Evolutionary conservation across 2,888 invertebrate species (phyloP).

Genomic region (Cryptosula pallasiana): DNA sequence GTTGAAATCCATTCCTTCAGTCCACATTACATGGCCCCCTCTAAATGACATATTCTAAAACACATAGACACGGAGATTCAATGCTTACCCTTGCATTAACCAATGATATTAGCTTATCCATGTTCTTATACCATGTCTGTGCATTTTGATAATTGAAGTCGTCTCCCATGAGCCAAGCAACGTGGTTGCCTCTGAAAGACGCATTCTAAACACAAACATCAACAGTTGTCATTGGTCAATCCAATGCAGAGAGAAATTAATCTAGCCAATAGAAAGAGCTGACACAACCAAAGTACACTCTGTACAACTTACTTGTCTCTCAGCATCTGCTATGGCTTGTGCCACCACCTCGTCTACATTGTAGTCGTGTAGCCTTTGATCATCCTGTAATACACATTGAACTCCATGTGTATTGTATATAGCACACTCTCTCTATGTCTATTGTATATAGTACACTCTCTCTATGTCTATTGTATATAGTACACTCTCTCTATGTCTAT

Average conservation of each 20-base stretch:
- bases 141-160: conserved; percentile 85
- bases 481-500: no score
- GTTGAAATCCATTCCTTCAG: conserved; percentile 88
- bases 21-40: conserved; percentile 66
- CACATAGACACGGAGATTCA: neutral
- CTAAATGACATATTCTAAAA: neutral
- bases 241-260: no score
- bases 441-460: no score
- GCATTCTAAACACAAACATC: neutral
- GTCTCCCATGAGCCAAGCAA: conserved; percentile 80
- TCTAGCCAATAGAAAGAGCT: no score
- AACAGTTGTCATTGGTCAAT: no score
- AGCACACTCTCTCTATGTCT: no score
- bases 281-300: no score
- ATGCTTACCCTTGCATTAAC: conserved; percentile 56
- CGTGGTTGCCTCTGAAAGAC: conserved; percentile 58
- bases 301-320: conserved; percentile 45
- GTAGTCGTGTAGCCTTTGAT: conserved; percentile 70
- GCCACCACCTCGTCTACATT: conserved; percentile 71
- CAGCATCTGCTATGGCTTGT: conserved; percentile 43
- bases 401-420: no score
- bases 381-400: conserved; percentile 71
- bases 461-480: no score
- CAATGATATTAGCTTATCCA: conserved; percentile 81
- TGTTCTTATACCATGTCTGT: conserved; percentile 70